Evolutionary conservation across 2,888 invertebrate genomes (phyloP).

Genomic region (Mimas tiliae): DNA sequence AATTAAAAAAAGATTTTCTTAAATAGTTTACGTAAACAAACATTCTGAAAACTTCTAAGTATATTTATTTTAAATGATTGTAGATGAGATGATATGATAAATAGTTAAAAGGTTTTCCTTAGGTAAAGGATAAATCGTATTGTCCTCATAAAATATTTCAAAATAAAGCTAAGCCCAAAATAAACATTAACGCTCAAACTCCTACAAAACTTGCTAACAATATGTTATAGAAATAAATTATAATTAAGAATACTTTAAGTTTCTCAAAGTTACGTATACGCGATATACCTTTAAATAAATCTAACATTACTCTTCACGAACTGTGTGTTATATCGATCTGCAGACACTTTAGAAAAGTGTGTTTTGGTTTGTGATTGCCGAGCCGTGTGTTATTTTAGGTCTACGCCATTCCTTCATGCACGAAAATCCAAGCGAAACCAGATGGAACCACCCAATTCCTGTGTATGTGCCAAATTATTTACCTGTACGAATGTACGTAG

Average conservation of each 20-base stretch:
- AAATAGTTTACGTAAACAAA: neutral
- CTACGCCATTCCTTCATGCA: slow-evolving; percentile 22
- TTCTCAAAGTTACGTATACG: neutral
- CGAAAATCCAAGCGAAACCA: slow-evolving; percentile 39
- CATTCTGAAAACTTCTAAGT: too few relatives aligned
- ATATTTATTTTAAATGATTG: too few relatives aligned
- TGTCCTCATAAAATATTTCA: neutral
- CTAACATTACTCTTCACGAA: neutral
- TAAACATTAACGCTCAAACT: neutral
- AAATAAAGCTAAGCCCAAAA: neutral
- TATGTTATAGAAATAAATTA: slow-evolving; percentile 2
- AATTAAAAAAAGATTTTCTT: neutral
- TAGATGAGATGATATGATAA: too few relatives aligned
- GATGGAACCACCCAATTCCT: slow-evolving; percentile 47
- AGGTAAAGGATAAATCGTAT: neutral
- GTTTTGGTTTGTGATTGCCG: slow-evolving; percentile 28
- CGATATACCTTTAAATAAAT: neutral
- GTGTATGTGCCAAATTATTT: slow-evolving; percentile 56
- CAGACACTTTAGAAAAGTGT: slow-evolving; percentile 23
- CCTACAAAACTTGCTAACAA: neutral
- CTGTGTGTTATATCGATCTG: slow-evolving; percentile 15
- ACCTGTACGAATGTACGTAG: slow-evolving; percentile 50
- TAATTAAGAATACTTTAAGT: neutral
- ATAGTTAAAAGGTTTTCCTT: too few relatives aligned
- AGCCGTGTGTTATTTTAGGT: slow-evolving; percentile 35